A percentile compares a stretch with the other conserved stretches of the same genome.
phyloP scores from a whole-genome alignment of 2,888 invertebrate species.

The Plagodis pulveraria region DNA sequence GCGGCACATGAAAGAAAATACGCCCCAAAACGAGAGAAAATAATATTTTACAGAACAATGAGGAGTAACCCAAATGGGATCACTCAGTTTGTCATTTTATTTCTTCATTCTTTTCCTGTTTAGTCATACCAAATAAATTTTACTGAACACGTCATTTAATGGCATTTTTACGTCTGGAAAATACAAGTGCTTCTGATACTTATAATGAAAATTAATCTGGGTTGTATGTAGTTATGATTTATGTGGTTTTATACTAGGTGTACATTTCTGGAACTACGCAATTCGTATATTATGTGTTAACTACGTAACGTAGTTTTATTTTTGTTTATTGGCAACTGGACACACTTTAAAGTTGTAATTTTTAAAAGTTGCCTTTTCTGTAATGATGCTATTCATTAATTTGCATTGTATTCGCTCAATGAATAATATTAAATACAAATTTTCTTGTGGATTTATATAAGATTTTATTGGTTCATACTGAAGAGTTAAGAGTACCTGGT shows the following conservation, averaged over 20 bases:
- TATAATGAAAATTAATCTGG: not conserved
- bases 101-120: slow-evolving; percentile 22
- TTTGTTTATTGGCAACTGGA: no score
- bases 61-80: not conserved
- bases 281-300: not conserved
- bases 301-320: not conserved
- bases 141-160: slow-evolving; percentile 19
- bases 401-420: no score
- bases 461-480: no score
- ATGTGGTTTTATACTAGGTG: slow-evolving; percentile 1
- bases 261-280: not conserved
- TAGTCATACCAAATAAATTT: slow-evolving; percentile 30
- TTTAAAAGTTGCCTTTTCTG: not conserved
- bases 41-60: slow-evolving; percentile 20
- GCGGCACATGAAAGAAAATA: slow-evolving; percentile 8
- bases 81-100: slow-evolving; percentile 12
- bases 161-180: slow-evolving; percentile 27
- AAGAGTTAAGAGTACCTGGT: no score
- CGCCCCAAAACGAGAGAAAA: slow-evolving; percentile 7
- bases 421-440: no score
- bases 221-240: slow-evolving; percentile 1
- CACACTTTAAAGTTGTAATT: not conserved
- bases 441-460: no score
- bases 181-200: slow-evolving; percentile 22
- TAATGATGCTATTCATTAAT: no score